Evolutionary conservation across 1,140 invertebrate genomes (phyloP).

Genomic region (Zaprionus taronus): DNA sequence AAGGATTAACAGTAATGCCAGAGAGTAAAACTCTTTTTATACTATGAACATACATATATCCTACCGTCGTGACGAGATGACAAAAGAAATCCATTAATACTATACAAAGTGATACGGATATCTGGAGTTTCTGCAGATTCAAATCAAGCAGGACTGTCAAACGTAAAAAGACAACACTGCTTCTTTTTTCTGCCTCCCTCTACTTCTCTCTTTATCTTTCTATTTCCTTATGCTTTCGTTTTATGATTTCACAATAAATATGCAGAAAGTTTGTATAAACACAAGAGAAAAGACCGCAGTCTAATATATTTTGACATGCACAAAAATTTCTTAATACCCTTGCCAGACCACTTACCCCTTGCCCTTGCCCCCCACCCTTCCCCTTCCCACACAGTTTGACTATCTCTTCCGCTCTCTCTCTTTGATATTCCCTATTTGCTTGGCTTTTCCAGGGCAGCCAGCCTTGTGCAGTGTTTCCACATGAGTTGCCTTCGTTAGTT

Average conservation of each 20-base stretch:
- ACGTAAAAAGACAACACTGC: neutral
- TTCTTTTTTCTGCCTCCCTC: neutral
- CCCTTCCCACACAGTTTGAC: too few species aligned
- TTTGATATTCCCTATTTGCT: neutral
- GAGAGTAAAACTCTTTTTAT: neutral
- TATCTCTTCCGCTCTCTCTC: too few species aligned
- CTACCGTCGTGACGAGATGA: neutral
- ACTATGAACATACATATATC: slow-evolving; percentile 1
- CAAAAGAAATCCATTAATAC: neutral
- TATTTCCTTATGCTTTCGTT: neutral
- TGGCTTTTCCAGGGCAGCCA: neutral
- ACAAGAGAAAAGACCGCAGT: neutral
- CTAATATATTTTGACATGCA: slow-evolving; percentile 29
- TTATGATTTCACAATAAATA: slow-evolving; percentile 4
- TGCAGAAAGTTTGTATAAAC: neutral
- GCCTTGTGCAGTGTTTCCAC: slow-evolving; percentile 46
- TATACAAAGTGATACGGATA: neutral
- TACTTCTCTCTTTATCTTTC: neutral
- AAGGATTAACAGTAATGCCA: slow-evolving; percentile 9
- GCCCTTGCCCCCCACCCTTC: neutral
- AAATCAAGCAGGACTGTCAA: neutral
- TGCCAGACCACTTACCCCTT: neutral
- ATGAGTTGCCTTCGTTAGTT: slow-evolving; percentile 55
- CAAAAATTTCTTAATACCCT: slow-evolving; percentile 26
- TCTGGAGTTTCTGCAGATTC: neutral